phyloP scores from a whole-genome alignment of 2,113 vertebrate genomes.

The Panthera uncia region DNA sequence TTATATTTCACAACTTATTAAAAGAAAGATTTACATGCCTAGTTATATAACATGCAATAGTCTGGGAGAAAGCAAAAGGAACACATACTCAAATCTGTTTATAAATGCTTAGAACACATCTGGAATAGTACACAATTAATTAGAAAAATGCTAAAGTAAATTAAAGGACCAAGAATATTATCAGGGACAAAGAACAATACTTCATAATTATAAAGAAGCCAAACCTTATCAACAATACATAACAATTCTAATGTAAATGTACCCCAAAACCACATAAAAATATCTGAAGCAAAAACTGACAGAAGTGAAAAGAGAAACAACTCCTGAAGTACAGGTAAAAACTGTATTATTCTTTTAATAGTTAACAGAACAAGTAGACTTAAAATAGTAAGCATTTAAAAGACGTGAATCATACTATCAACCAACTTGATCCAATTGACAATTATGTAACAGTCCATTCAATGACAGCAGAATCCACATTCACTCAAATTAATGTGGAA shows the following conservation, averaged over 20 bases:
- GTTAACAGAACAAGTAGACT: background rate
- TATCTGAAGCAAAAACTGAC: background rate
- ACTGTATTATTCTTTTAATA: background rate
- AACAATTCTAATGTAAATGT: background rate
- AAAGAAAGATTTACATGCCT: background rate
- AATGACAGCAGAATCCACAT: background rate
- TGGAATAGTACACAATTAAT: background rate
- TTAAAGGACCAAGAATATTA: slow-evolving; percentile 18
- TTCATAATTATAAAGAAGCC: slow-evolving; percentile 9
- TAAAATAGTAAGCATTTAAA: background rate
- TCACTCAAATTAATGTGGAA: background rate
- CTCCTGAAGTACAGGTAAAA: background rate
- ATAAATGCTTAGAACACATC: background rate
- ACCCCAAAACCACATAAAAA: background rate
- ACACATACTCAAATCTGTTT: background rate
- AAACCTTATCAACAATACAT: background rate
- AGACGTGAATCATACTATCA: background rate
- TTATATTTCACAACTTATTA: background rate
- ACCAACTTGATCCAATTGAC: background rate
- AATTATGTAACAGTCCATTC: background rate
- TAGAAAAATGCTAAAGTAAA: background rate
- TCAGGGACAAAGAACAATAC: background rate
- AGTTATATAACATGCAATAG: background rate
- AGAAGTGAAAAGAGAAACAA: background rate
- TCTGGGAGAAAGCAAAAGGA: background rate